A percentile compares a stretch with the other conserved stretches of the same genome.
These are phyloP conservation scores for Nylanderia fulva DNA, from an alignment of 1,140 invertebrate species.

Conservation along the genomic window DNA sequence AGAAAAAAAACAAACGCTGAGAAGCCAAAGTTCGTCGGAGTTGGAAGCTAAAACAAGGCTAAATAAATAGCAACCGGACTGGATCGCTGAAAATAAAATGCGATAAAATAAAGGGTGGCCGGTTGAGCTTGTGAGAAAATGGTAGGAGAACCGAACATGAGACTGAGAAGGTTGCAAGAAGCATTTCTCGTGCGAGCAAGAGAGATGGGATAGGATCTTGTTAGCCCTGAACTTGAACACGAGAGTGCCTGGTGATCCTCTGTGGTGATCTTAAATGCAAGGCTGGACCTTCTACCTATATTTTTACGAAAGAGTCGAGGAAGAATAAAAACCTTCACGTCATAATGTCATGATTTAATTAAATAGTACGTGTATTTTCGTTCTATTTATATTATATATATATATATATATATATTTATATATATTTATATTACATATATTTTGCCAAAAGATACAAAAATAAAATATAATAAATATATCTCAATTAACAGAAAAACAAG, in stretches of 20 bases:
- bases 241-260: constrained; percentile 6
- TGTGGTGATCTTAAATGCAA: neutral
- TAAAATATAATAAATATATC: neutral
- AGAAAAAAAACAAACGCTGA: neutral
- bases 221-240: constrained; percentile 55
- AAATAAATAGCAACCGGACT: constrained; percentile 45
- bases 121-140: constrained; percentile 35
- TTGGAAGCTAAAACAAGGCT: constrained; percentile 29
- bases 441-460: too few species aligned
- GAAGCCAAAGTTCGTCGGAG: neutral
- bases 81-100: constrained; percentile 44
- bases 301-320: neutral
- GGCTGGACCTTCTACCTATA: neutral
- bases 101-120: constrained; percentile 5
- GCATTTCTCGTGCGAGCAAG: neutral
- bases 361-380: neutral
- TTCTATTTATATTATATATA: neutral
- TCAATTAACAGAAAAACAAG: neutral
- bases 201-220: constrained; percentile 21
- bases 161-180: neutral
- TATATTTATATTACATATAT: neutral
- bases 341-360: neutral
- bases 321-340: neutral
- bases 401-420: too few species aligned
- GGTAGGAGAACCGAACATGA: constrained; percentile 24